Base-by-base conservation (phyloP, 2,113 vertebrate genomes). In the Morone chrysops region DNA sequence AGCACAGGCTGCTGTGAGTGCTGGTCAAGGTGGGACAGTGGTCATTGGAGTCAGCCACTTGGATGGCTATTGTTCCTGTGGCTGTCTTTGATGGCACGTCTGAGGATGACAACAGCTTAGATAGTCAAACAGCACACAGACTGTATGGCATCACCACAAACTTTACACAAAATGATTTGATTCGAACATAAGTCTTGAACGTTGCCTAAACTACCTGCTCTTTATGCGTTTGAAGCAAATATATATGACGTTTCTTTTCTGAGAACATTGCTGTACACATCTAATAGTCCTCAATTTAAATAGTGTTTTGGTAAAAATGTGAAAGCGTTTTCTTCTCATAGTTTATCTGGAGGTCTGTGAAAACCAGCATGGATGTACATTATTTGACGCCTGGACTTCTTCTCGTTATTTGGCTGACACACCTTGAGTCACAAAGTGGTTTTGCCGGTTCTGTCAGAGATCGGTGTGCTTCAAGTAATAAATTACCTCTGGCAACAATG, bases 61-160 rank as follows among this genome's bases (percentile, higher is more conserved):
- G 92, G 18, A 98, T 91, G 45, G 95, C 94, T 84, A 98, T 91
- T 2, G 97, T 99, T 73, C 96, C 97, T 0, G 97, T 98, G 16
- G 95, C 95, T 4, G 97, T 97, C 73, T 95, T 96, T 22, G 86
- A 75, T 87, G 96, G 96, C 83, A 65, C 60, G n/a, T 96, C 97
- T 99, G 92, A 84, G 36, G 54, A 81, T 2, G 59, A 81, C 4
- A 75, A 63, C 4, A 70, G 2, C 4, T 56, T 1, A 25, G 31
- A 63, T 31, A 45, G 67, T 65, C 2, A 51, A 50, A 75, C 31
- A 68, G 31, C 36, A 69, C 69, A 45, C 59, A 25, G 10, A 16
- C 40, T 47, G 12, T 53, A 2, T 31, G 9, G 41, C 5, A 7
- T 40, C 10, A 11, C 51, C 6, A 16, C 16, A 65, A 38, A 31